Evolutionary conservation across 2,113 vertebrate genomes (phyloP).

Genomic region (Dasypus novemcinctus): DNA sequence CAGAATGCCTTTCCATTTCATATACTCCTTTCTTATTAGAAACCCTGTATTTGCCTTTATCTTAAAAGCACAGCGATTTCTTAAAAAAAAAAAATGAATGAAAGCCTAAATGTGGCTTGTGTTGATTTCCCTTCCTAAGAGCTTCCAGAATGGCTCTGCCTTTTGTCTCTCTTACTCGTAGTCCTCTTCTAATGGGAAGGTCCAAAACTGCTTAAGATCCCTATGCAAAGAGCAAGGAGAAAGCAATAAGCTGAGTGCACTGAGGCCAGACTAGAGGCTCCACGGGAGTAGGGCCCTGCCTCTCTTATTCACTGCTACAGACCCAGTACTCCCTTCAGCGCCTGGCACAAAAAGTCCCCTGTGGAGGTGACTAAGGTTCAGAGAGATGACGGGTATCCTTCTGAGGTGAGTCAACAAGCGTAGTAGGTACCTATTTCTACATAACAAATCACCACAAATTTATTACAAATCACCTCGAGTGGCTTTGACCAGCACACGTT

Average conservation of each 20-base stretch:
- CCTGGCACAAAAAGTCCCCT: not conserved
- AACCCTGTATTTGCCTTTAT: constrained; percentile 29
- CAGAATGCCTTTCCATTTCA: constrained; percentile 7
- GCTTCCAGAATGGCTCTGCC: not conserved
- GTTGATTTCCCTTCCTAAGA: constrained; percentile 26
- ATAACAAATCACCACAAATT: not conserved
- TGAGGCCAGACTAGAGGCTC: not conserved
- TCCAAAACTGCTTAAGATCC: not conserved
- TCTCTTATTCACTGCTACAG: not conserved
- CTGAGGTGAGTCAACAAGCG: not conserved
- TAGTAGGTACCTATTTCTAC: not conserved
- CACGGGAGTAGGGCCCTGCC: not conserved
- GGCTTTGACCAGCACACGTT: not conserved
- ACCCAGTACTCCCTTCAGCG: not conserved
- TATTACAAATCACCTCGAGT: not conserved
- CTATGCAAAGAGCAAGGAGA: not conserved
- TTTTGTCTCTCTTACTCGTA: not conserved
- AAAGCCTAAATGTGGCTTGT: constrained; percentile 31
- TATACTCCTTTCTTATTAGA: constrained; percentile 11
- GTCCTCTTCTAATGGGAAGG: not conserved
- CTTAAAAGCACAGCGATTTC: constrained; percentile 43
- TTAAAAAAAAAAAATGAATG: not conserved
- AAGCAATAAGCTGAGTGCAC: not conserved
- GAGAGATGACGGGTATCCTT: not conserved
- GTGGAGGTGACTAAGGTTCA: not conserved